Percentiles rank a stretch among this genome's conserved stretches.
phyloP scores from a whole-genome alignment of 2,888 invertebrate species.

The Nematopogon swammerdamellus region DNA sequence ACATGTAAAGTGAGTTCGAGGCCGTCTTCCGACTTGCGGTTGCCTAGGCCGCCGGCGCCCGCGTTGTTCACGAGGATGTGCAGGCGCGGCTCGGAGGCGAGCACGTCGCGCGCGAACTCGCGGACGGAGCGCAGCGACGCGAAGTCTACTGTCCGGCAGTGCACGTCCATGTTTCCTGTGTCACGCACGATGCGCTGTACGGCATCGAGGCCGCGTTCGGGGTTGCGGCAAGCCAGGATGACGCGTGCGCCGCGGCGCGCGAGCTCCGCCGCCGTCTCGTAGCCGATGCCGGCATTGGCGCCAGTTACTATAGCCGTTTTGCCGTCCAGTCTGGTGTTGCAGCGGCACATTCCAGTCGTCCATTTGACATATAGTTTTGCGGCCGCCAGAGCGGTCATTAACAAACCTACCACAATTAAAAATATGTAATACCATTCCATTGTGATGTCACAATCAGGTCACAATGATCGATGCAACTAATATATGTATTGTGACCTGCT shows the following conservation, averaged over 20 bases:
- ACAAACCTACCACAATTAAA: too few species aligned
- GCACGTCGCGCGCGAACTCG: slow-evolving; percentile 68
- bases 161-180: slow-evolving; percentile 56
- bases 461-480: too few species aligned
- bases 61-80: slow-evolving; percentile 77
- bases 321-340: not conserved
- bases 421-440: too few species aligned
- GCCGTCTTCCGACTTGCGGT: slow-evolving; percentile 64
- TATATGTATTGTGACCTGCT: too few species aligned
- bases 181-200: slow-evolving; percentile 57
- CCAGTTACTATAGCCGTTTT: slow-evolving; percentile 1
- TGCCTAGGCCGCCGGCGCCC: slow-evolving; percentile 61
- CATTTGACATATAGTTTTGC: not conserved
- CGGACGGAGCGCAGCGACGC: slow-evolving; percentile 66
- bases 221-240: slow-evolving; percentile 34
- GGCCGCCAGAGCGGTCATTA: too few species aligned
- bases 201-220: slow-evolving; percentile 20
- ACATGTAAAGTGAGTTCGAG: slow-evolving; percentile 77
- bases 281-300: slow-evolving; percentile 3
- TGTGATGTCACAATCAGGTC: too few species aligned
- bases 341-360: not conserved
- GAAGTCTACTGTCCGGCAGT: slow-evolving; percentile 60
- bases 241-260: slow-evolving; percentile 33
- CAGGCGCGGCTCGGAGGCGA: slow-evolving; percentile 57
- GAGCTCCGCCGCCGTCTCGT: slow-evolving; percentile 15